Evolutionary conservation across 2,113 vertebrate genomes (phyloP), one percentile per base, ranked within the genome.

Genomic region (Guaruba guarouba): DNA sequence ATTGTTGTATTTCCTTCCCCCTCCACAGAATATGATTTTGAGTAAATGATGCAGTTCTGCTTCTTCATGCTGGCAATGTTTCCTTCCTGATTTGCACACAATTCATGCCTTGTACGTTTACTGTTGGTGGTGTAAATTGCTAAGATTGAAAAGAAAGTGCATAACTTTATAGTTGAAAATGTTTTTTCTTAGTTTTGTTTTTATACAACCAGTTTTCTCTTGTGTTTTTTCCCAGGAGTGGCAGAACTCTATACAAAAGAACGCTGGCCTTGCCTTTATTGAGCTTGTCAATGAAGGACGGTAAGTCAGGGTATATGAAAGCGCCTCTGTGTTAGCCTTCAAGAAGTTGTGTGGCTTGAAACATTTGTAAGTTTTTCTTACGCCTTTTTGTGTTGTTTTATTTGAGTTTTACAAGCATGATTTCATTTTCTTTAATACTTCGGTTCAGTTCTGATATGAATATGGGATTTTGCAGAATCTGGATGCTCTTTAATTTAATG

Each of bases 211-310:
- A 7, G 4, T 85, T 82, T 83, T 64, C 10, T 77, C 9, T 64
- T 57, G 3, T n/a, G n/a, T 80, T 82, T 41, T 52, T 54, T 31
- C 92, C 27, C 94, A 99, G 98, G 99, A 99, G 89, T 99, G 99
- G 98, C 98, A 99, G 96, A 99, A 99, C 97, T 99, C 99, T 79
- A 99, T 99, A 95, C 99, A 99, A 97, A 99, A 99, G 97, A 99
- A 99, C 67, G 98, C 98, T 37, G 98, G 98, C 44, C 98, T 99
- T 55, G 98, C 99, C 92, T 99, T 99, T 87, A 99, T 99, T 94
- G 99, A 99, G 96, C 96, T 99, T 96, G 98, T 99, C 94, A 99
- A 99, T 63, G 98, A 99, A 97, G 98, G 98, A 97, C 98, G 98
- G 98, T 98, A 98, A 97, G 51, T 93, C 48, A 63, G 9, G 61